These are phyloP conservation scores for Martes martes DNA, from an alignment of 2,113 vertebrate species.

Conservation along the genomic window DNA sequence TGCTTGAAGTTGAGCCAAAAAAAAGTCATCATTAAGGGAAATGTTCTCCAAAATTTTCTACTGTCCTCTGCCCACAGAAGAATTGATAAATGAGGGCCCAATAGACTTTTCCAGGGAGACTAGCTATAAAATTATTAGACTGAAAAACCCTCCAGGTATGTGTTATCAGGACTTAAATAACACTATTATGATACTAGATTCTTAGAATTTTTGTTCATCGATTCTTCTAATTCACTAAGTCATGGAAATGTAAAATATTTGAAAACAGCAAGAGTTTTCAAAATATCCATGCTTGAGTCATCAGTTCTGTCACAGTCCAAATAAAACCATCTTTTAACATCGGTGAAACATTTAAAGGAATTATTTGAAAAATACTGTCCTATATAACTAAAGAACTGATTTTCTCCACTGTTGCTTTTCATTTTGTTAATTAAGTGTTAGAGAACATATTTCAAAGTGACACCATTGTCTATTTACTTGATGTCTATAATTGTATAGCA, in stretches of 20 bases:
- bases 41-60: background rate
- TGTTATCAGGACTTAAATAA: background rate
- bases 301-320: background rate
- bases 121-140: background rate
- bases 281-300: background rate
- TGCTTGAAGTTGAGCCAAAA: background rate
- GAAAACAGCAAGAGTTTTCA: background rate
- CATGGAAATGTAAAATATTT: background rate
- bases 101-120: background rate
- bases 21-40: background rate
- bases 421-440: background rate
- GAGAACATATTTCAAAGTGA: background rate
- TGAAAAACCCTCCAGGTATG: background rate
- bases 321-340: background rate
- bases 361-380: background rate
- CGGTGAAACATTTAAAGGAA: background rate
- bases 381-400: background rate
- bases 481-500: background rate
- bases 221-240: background rate
- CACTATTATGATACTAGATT: background rate
- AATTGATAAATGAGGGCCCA: background rate
- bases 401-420: background rate
- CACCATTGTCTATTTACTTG: background rate
- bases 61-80: background rate
- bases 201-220: background rate